Evolutionary conservation across 2,797 vertebrate species (phyloP).

Genomic region (Lepilemur ruficaudatus): DNA sequence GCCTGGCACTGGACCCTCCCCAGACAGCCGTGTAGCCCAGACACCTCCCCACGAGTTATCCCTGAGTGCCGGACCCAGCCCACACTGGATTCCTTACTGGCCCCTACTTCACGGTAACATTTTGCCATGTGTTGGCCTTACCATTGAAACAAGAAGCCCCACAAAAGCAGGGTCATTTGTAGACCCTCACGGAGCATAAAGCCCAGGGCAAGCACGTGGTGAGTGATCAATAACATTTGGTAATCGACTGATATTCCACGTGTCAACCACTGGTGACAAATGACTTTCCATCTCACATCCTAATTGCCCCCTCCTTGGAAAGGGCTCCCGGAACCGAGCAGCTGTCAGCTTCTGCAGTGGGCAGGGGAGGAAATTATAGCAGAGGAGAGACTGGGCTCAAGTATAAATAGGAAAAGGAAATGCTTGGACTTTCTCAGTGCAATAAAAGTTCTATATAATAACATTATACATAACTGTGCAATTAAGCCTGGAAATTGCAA

Average conservation of each 20-base stretch:
- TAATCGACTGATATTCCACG: not conserved
- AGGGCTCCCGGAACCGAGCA: not conserved
- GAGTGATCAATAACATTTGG: not conserved
- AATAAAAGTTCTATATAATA: conserved; percentile 74
- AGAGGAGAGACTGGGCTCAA: conserved; percentile 28
- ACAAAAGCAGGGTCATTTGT: not conserved
- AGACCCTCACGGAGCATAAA: not conserved
- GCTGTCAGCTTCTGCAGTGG: conserved; percentile 19
- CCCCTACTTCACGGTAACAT: not conserved
- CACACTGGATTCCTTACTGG: not conserved
- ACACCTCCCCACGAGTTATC: not conserved
- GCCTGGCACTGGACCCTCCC: not conserved
- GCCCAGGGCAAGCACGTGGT: not conserved
- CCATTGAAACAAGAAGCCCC: not conserved
- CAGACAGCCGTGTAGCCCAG: not conserved
- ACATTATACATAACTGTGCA: conserved; percentile 55
- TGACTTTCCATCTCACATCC: not conserved
- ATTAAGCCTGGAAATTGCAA: conserved; percentile 75
- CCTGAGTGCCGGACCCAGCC: not conserved
- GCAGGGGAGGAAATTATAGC: conserved; percentile 45
- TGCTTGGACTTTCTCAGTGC: conserved; percentile 48
- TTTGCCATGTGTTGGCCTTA: not conserved
- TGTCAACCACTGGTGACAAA: not conserved
- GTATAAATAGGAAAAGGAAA: conserved; percentile 70
- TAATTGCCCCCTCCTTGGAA: not conserved